Base-by-base conservation (phyloP, 2,113 vertebrate species). In the Callaeas wilsoni region DNA sequence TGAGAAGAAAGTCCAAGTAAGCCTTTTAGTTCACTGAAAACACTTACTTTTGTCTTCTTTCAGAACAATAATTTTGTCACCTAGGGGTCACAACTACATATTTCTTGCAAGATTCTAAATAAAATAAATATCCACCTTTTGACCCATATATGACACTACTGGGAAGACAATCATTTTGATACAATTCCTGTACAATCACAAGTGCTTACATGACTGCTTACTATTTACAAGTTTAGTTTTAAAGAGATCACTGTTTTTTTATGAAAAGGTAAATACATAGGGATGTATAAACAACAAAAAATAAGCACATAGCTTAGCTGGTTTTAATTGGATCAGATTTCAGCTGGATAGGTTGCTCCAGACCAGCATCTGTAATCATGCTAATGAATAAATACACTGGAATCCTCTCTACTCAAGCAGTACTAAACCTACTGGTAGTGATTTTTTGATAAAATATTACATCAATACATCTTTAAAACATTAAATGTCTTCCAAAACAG, bases 51-150 rank as follows among this genome's bases (percentile, higher is more conserved):
- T 85, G 14, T 65, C n/a, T 57, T 78, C 39, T 75, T 42, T 76
- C 8, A 88, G 46, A 68, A 71, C 0, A 75, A 3, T 7, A 62
- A 18, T 14, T 75, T 74, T 22, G n/a, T 35, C 57, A 64, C 42
- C 18, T 57, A 46, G 44, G 7, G 5, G 33, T 52, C 59, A 63
- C 27, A 80, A 42, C 30, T 35, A 74, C 0, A 0, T 27, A 47
- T 57, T 92, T 80, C 16, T 39, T 77, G 4, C 37, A 64, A 76
- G 62, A 73, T 67, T 86, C 37, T 65, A 53, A 26, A 44, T 20
- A 15, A 92, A 69, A 27, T 52, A 76, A 90, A 37, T 21, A 83
- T 55, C 39, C 9, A 50, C 11, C 37, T 83, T 93, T 63, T 37
- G 18, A 63, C 18, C 11, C 39, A 70, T 4, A 25, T 30, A 55